Evolutionary conservation across 2,888 invertebrate species (phyloP), one percentile per base, ranked within the genome.

Genomic region (Mimas tiliae): DNA sequence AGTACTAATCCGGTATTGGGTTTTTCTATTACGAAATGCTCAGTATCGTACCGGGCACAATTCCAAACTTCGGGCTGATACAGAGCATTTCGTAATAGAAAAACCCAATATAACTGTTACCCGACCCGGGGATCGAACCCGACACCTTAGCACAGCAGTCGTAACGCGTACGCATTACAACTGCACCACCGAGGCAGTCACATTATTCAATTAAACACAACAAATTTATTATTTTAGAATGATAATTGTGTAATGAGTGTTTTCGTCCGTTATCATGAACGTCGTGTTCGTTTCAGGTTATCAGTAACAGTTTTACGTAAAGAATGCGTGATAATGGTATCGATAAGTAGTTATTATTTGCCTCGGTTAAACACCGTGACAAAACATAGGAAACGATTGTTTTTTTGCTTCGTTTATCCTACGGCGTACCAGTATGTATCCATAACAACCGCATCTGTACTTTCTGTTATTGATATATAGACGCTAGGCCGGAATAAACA

Each of bases 241-340:
- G 68, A 74, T 76, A 16, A 42, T 65, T 47, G 65, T 55, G 33
- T 65, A 65, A 79, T 74, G 70, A 71, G 66, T 63, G 68, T 78
- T 68, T 70, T 68, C 66, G 69, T 68, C 71, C 70, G 66, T 69
- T 81, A 81, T 80, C 65, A 27, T 9, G 55, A 47, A 11, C 33
- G 47, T 47, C 27, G 74, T 78, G 77, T 83, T 79, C 75, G 76
- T 76, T 76, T 66, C 83, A 83, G 84, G 83, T 86, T 87, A 87
- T 86, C 83, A 70, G 63, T 52, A 55, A 65, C 63, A 67, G 64
- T 70, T 71, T 74, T 63, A 63, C 48, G 34, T 63, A 63, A 63
- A 63, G 50, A 50, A 63, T 63, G 19, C 14, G 47, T 47, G 27
- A 33, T 63, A 9, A 42, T 42, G 45, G 12, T 65, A 47, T 65